These are phyloP conservation scores for Mallateleia sp. DNA, from an alignment of 2,888 invertebrate genomes.

Conservation along the genomic window DNA sequence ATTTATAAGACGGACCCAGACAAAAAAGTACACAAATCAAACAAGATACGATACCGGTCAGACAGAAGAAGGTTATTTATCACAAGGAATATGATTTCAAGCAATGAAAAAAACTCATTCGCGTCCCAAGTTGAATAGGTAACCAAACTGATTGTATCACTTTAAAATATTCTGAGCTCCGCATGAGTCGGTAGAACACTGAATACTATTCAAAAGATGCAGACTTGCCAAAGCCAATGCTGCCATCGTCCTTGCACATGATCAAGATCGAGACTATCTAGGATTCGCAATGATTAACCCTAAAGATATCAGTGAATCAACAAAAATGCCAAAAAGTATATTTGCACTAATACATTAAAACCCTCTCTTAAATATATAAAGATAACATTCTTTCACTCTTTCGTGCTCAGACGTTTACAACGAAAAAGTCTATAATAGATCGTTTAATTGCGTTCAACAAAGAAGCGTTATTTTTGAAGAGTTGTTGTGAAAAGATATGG, in stretches of 20 bases:
- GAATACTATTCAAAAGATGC: conserved; percentile 58
- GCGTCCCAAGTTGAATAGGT: conserved; percentile 23
- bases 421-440: no score
- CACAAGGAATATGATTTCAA: conserved; percentile 33
- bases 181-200: conserved; percentile 52
- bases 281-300: conserved; percentile 34
- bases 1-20: neutral
- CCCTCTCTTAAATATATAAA: no score
- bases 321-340: conserved; percentile 23
- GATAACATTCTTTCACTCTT: no score
- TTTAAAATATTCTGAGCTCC: conserved; percentile 51
- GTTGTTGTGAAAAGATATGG: neutral
- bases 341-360: no score
- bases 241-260: conserved; percentile 63
- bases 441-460: neutral
- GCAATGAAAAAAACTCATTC: conserved; percentile 17
- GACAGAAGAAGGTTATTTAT: conserved; percentile 31
- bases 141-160: conserved; percentile 41
- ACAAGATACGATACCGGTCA: conserved; percentile 28
- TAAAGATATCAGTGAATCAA: conserved; percentile 49
- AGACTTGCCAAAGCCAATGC: conserved; percentile 56
- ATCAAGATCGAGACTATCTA: conserved; percentile 64
- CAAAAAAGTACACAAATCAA: neutral
- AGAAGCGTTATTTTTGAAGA: neutral
- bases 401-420: no score